Percentiles rank a stretch among this genome's conserved stretches.
Conservation (phyloP, 2,888 invertebrate genomes). For the Dicyrtoma fusca region DNA sequence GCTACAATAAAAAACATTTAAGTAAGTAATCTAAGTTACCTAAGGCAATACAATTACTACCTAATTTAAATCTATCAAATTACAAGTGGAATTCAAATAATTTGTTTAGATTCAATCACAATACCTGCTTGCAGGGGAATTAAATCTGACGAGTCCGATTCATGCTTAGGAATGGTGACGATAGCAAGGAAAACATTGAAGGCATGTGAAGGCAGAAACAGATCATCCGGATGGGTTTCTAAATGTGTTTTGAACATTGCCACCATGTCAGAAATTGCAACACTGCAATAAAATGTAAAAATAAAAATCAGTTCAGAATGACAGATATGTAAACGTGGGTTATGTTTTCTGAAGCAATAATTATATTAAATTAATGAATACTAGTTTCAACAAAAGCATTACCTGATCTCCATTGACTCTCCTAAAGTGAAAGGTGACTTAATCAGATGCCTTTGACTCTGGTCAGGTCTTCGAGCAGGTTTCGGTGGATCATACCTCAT, state of each 20-base stretch:
- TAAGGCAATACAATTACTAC: background rate
- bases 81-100: background rate
- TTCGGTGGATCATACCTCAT: slow-evolving; percentile 18
- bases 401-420: slow-evolving; percentile 33
- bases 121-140: slow-evolving; percentile 51
- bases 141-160: slow-evolving; percentile 45
- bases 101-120: background rate
- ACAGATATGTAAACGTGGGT: too few relatives aligned
- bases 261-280: slow-evolving; percentile 46
- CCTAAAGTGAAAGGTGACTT: slow-evolving; percentile 30
- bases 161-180: slow-evolving; percentile 52
- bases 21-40: too few relatives aligned
- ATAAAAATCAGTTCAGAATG: too few relatives aligned
- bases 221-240: slow-evolving; percentile 41
- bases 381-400: background rate
- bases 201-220: slow-evolving; percentile 38
- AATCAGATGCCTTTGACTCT: background rate
- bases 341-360: background rate
- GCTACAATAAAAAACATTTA: slow-evolving; percentile 65
- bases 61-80: background rate
- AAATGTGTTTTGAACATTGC: slow-evolving; percentile 43
- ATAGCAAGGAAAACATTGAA: slow-evolving; percentile 49
- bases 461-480: background rate
- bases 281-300: slow-evolving; percentile 38
- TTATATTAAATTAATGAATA: background rate